A percentile compares a stretch with the other conserved stretches of the same genome.
Evolutionary conservation across 2,888 invertebrate genomes (phyloP).

Genomic region (Drosophila phalerata): DNA sequence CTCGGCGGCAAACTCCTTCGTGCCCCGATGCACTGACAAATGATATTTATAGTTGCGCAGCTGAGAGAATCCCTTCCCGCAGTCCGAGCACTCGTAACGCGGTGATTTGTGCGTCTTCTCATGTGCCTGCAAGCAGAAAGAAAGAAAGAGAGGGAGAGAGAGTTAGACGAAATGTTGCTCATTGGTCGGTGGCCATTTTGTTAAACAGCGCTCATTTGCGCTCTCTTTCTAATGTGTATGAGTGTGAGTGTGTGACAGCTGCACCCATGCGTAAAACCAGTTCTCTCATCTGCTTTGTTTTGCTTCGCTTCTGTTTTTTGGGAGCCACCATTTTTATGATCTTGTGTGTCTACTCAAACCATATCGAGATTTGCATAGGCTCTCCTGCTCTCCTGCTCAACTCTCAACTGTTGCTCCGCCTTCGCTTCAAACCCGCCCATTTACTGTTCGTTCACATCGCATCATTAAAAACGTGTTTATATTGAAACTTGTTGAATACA

Average conservation of each 20-base stretch:
- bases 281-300: conserved; percentile 37
- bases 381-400: background rate
- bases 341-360: conserved; percentile 12
- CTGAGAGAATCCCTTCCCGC: conserved; percentile 93
- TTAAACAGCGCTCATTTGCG: conserved; percentile 25
- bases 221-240: conserved; percentile 57
- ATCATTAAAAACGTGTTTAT: conserved; percentile 29
- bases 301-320: conserved; percentile 61
- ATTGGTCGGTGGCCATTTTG: conserved; percentile 74
- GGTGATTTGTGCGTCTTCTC: conserved; percentile 85
- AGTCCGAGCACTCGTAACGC: conserved; percentile 90
- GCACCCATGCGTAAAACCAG: conserved; percentile 81
- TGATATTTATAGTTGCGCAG: conserved; percentile 94
- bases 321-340: conserved; percentile 73
- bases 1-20: conserved; percentile 90
- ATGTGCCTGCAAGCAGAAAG: conserved; percentile 78
- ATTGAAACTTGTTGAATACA: conserved; percentile 15
- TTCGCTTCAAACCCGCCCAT: conserved; percentile 27
- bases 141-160: background rate
- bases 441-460: background rate
- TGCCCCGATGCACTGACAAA: conserved; percentile 92
- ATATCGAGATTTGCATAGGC: conserved; percentile 66
- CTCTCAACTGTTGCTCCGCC: conserved; percentile 39
- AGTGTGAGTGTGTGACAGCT: conserved; percentile 18
- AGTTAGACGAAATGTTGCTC: conserved; percentile 14